Evolutionary conservation across 2,888 invertebrate genomes (phyloP).

Genomic region (Mycalesis mineus): DNA sequence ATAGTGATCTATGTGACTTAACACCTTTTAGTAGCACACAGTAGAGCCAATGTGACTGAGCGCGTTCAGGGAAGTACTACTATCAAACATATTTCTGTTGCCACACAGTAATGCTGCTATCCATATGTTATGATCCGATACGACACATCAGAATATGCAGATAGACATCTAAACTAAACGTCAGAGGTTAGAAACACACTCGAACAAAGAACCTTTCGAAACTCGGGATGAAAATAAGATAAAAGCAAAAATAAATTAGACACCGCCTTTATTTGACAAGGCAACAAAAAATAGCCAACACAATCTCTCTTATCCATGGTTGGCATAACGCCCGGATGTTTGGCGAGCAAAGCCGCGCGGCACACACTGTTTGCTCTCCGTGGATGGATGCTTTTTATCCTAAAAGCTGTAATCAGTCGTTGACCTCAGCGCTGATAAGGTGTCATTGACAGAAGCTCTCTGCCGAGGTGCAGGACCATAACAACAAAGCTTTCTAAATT

Average conservation of each 20-base stretch:
- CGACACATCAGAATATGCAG: too few species aligned
- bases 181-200: too few species aligned
- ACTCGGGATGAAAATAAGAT: neutral
- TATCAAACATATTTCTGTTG: too few species aligned
- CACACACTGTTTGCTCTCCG: constrained; percentile 20
- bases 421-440: constrained; percentile 19
- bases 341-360: constrained; percentile 15
- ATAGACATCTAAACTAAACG: too few species aligned
- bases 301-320: constrained; percentile 6
- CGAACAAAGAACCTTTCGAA: neutral
- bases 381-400: constrained; percentile 26
- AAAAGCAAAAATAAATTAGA: neutral
- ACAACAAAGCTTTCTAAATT: too few species aligned
- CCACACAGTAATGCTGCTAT: too few species aligned
- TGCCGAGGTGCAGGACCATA: constrained; percentile 2
- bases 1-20: too few species aligned
- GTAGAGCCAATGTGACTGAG: too few species aligned
- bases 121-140: too few species aligned
- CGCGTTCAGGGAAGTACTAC: too few species aligned
- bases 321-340: constrained; percentile 18
- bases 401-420: constrained; percentile 24
- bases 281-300: neutral
- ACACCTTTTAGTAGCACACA: too few species aligned
- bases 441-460: constrained; percentile 14
- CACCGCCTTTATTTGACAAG: neutral